Base-by-base conservation (phyloP, 2,888 invertebrate genomes). In the Habroteleia sp. region DNA sequence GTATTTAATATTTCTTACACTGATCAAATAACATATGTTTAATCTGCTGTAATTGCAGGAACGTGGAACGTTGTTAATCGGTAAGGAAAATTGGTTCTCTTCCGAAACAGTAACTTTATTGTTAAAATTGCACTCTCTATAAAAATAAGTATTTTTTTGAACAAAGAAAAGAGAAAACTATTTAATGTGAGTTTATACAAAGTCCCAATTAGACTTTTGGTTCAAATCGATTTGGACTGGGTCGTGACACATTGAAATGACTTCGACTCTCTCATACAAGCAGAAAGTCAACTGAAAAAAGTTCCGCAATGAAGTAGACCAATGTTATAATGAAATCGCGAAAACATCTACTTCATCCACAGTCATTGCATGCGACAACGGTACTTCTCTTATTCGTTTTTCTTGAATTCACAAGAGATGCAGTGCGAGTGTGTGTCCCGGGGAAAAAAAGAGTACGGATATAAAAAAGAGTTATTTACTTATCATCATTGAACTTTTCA, bases 271-370 rank as follows among this genome's bases (percentile, higher is more conserved):
- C 39, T 46, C 33, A 35, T 20, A 20, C 42, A 8, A 29, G 39
- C 31, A 20, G 11, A 63, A 63, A 63, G 42, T 63, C 56, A 39
- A 39, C 41, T 25, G 23, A 60, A 69, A 69, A 69, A 69, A 52
- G 42, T 56, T 56, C 50, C 31, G 48, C 39, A 66, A 54, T 25
- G 66, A 48, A 56, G 48, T 46, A 13, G 33, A 25, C 42, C 41
- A 33, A 31, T 37, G 41, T 8, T 65, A 65, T 65, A 71, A 73
- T 65, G 69, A 52, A 73, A 77, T 69, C 50, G 35, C 66, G 69
- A 74, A 73, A 74, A 73, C 48, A 65, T 76, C 56, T 46, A 73
- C 62, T 65, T 74, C 66, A 66, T 58, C 68, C 27, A 3, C 58
- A 25, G 44, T 37, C 48, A 46, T 56, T 60, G 56, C 56, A 25